Base-by-base conservation (phyloP, 2,888 invertebrate genomes). In the Meteorus cinctellus region DNA sequence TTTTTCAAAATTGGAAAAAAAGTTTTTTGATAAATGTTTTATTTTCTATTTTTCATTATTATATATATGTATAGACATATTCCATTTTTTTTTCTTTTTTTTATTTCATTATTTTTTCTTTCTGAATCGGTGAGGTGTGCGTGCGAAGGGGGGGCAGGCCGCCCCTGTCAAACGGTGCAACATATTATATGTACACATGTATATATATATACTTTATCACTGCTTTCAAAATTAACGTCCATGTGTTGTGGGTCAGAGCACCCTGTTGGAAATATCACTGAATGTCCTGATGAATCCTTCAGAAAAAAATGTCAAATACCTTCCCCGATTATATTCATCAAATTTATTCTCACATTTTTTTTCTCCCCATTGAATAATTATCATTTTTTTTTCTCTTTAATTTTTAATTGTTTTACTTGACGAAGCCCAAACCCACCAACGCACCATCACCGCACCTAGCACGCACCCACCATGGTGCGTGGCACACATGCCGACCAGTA, bases 161-260 rank as follows among this genome's bases (percentile, higher is more conserved):
- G 75, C 72, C 75, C 67, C 72, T 71, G 51, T 71, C 41, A 67
- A 74, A 75, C 68, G 75, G 72, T 75, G 79, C 74, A 73, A 31
- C 55, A 63, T 36, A 48, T 31, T 62, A 63, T 48, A 31, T 31
- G n/a, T 29, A 36, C n/a, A 70, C 19, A 60, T 24, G 16, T 36
- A 19, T 45, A 31, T 60, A 10, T n/a, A 74, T 74, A 72, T 62
- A 60, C 63, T 74, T 72, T 77, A 72, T 41, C 60, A 45, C 71
- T 55, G 70, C 31, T 48, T 16, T 76, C 60, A 51, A 67, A 74
- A 78, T 82, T 82, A 83, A 88, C 87, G 89, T 89, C 89, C 89
- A 89, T 89, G 89, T 89, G 89, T 89, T 89, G 89, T 89, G 89
- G 89, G 89, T 89, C 89, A 89, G 89, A 89, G 89, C 89, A 88